Conservation (phyloP, 2,888 invertebrate genomes). For the Pseudanteris insignis region DNA sequence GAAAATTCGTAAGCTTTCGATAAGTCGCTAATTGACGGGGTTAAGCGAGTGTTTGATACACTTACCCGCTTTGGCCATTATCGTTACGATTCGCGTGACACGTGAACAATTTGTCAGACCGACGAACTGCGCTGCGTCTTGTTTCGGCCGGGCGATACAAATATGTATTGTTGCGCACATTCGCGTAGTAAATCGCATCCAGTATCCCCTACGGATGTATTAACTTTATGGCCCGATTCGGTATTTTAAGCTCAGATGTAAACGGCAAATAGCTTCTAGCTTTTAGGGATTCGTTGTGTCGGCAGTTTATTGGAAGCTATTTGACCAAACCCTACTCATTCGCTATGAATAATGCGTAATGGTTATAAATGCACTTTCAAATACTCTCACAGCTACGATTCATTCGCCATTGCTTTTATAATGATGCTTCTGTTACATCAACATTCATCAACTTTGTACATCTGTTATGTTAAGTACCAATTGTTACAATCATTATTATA, state of each 20-base stretch:
- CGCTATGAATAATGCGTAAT: conserved; percentile 34
- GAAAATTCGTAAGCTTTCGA: too few relatives aligned
- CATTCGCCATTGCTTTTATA: too few relatives aligned
- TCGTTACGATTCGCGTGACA: conserved; percentile 21
- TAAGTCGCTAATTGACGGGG: too few relatives aligned
- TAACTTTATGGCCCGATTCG: conserved; percentile 47
- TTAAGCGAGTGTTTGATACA: too few relatives aligned
- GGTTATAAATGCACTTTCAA: conserved; percentile 30
- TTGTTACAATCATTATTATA: too few relatives aligned
- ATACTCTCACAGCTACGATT: conserved; percentile 6
- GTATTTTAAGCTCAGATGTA: conserved; percentile 41
- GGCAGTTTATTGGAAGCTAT: conserved; percentile 43
- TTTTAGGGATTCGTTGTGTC: conserved; percentile 44
- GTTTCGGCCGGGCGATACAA: conserved; percentile 5
- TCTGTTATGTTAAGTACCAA: too few relatives aligned
- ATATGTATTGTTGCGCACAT: conserved; percentile 20
- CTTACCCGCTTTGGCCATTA: too few relatives aligned
- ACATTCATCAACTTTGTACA: too few relatives aligned
- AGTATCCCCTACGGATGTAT: conserved; percentile 47
- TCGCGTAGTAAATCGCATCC: conserved; percentile 24
- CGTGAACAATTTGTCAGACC: conserved; percentile 48
- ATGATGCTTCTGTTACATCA: too few relatives aligned
- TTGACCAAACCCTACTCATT: conserved; percentile 26
- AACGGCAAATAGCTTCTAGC: conserved; percentile 47
- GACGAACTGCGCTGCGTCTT: background rate